Evolutionary conservation across 2,888 invertebrate genomes (phyloP).

Genomic region (Oxycera nigricornis): DNA sequence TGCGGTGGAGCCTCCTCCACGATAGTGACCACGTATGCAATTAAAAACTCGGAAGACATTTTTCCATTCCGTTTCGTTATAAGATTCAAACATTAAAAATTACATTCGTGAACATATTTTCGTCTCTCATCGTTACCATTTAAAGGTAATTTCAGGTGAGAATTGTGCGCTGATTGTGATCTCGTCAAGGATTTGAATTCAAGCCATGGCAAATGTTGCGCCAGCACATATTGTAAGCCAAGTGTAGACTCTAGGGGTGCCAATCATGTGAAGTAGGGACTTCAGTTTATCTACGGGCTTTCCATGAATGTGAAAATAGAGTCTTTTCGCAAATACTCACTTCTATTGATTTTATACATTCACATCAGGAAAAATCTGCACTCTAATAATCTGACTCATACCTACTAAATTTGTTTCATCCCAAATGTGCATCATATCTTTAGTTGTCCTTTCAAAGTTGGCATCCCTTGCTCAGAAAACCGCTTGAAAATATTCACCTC

Average conservation of each 20-base stretch:
- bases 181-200: constrained; percentile 22
- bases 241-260: too few relatives aligned
- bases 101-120: constrained; percentile 41
- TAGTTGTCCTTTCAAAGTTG: too few relatives aligned
- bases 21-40: background rate
- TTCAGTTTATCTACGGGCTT: too few relatives aligned
- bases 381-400: too few relatives aligned
- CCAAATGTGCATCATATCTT: too few relatives aligned
- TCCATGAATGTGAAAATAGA: too few relatives aligned
- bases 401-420: too few relatives aligned
- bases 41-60: constrained; percentile 28
- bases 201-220: background rate
- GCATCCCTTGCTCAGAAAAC: background rate
- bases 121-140: constrained; percentile 43
- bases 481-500: constrained; percentile 39
- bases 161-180: constrained; percentile 40
- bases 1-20: background rate
- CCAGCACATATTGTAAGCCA: background rate
- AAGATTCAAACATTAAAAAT: constrained; percentile 38
- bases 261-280: too few relatives aligned
- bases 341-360: too few relatives aligned
- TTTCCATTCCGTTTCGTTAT: constrained; percentile 9
- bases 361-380: too few relatives aligned
- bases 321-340: too few relatives aligned
- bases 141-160: constrained; percentile 46